Evolutionary conservation across 1,140 invertebrate species (phyloP), one percentile per base, ranked within the genome.

Genomic region (Pogonomyrmex californicus): DNA sequence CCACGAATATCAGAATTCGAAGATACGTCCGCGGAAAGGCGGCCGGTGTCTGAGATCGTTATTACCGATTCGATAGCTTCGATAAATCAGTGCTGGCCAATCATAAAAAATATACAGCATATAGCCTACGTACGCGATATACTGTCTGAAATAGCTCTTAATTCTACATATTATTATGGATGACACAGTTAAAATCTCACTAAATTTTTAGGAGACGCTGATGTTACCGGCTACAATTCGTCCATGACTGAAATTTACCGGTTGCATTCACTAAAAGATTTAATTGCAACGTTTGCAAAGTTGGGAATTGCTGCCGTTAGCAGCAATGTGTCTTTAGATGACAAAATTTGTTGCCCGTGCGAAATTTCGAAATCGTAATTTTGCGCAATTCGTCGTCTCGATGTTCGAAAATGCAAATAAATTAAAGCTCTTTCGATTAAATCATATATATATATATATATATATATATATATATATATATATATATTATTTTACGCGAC

Each of bases 11-110:
- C 36, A 65, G 70, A 73, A 87, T 30, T 65, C 71, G 60, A 54
- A 76, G 62, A 81, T 51, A 87, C 78, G 73, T 65, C 77, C 88
- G 71, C 65, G 71, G 76, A 76, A 73, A 86, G 58, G 54, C 73
- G 60, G 62, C 54, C 54, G 56, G 73, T 85, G 65, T 79, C 30
- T 87, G 88, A 90, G 85, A 89, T 90, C 88, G 85, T 87, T 90
- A 85, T 76, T 89, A 89, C 30, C 60, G 66, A 87, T 87, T 63
- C 78, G 85, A 71, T 51, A 78, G 51, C 51, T 58, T 60, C 65
- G 77, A 78, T 47, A 54, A 44, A 23, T 63, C 88, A 86, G 78
- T 87, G 85, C 85, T 90, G 78, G 78, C 79, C 73, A 90, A 90
- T 63, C 36, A 38, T 49, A 66, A 79, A 66, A 85, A 77, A 79